A percentile compares a stretch with the other conserved stretches of the same genome.
phyloP scores from a whole-genome alignment of 37 sponge, comb jelly and placozoan genomes.

The Crambe crambe region DNA sequence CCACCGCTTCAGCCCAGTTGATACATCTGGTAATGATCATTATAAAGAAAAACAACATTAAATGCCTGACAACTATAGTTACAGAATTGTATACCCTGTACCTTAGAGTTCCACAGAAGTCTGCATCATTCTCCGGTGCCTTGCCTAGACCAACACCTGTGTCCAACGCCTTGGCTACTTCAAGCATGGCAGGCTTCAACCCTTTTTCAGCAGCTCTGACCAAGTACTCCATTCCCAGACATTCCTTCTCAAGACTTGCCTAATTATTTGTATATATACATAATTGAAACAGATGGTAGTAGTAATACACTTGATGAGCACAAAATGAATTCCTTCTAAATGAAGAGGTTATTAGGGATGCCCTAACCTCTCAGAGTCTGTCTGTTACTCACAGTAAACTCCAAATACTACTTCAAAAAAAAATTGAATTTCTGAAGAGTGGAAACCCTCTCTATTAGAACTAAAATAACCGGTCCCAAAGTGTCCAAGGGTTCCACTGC shows the following conservation, averaged over 20 bases:
- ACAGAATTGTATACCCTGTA: no score
- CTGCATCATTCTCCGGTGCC: not conserved
- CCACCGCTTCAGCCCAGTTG: slow-evolving; percentile 52
- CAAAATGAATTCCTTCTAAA: no score
- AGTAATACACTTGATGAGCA: not conserved
- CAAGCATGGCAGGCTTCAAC: slow-evolving; percentile 57
- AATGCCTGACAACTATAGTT: no score
- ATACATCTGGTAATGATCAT: not conserved
- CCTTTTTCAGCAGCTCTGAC: slow-evolving; percentile 53
- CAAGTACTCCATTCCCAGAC: slow-evolving; percentile 50
- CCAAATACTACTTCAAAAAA: no score
- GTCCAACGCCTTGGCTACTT: slow-evolving; percentile 46
- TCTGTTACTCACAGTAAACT: no score
- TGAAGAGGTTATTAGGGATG: no score
- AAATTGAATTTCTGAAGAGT: no score
- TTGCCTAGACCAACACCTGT: slow-evolving; percentile 42
- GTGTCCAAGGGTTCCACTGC: not conserved
- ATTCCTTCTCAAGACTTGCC: slow-evolving; percentile 45
- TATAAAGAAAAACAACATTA: not conserved
- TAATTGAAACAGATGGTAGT: not conserved
- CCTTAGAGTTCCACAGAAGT: not conserved
- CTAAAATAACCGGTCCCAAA: not conserved
- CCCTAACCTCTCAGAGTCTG: no score
- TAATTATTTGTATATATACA: no score
- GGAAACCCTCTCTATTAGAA: slow-evolving; percentile 1